A percentile compares a stretch with the other conserved stretches of the same genome.
Evolutionary conservation across 2,888 invertebrate genomes (phyloP).

Genomic region (Tipula lateralis): DNA sequence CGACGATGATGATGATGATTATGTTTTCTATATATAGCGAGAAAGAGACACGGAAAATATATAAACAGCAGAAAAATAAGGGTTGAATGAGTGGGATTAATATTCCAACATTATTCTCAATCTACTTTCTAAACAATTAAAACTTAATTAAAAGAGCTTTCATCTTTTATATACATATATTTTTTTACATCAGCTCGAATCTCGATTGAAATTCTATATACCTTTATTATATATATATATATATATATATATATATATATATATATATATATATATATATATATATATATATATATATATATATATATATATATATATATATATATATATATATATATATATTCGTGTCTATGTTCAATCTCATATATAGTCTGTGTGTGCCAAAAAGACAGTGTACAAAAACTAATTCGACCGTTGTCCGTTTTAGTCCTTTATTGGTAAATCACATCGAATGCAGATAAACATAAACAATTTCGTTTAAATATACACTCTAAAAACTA

Average conservation of each 20-base stretch:
- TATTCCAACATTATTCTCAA: background rate
- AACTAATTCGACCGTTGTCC: too few species aligned
- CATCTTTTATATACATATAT: background rate
- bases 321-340: background rate
- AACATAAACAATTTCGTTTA: too few species aligned
- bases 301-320: background rate
- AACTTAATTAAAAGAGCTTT: constrained; percentile 28
- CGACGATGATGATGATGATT: background rate
- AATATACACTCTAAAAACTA: too few species aligned
- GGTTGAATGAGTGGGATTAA: constrained; percentile 27
- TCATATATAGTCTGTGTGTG: too few species aligned
- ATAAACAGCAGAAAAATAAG: background rate
- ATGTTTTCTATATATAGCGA: background rate
- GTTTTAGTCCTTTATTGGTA: too few species aligned
- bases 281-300: background rate
- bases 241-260: background rate
- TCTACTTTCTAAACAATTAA: constrained; percentile 27
- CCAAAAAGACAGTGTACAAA: too few species aligned
- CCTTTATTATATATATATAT: background rate
- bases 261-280: background rate
- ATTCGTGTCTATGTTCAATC: too few species aligned
- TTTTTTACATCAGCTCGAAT: background rate
- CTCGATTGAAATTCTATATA: background rate
- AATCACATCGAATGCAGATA: too few species aligned
- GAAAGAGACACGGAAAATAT: background rate